Conservation (phyloP, 2,797 vertebrate species). For the Danio jaintianensis region DNA sequence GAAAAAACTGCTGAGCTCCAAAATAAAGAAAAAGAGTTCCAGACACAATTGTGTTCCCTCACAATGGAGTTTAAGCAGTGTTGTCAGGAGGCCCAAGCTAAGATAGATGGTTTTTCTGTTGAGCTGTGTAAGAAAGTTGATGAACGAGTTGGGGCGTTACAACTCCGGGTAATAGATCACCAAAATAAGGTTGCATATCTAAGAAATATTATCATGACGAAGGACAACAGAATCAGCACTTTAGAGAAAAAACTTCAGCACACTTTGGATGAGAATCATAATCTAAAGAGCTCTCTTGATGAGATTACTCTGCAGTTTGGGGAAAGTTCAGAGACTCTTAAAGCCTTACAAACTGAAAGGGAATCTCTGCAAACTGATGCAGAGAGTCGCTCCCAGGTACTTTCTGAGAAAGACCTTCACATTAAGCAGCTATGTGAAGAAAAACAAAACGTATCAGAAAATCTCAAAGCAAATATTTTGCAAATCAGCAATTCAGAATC, state of each 20-base stretch:
- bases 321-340: conserved; percentile 82
- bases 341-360: conserved; percentile 84
- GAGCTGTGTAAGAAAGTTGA: conserved; percentile 81
- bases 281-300: conserved; percentile 81
- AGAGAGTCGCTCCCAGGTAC: conserved; percentile 77
- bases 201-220: conserved; percentile 77
- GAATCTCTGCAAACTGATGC: conserved; percentile 80
- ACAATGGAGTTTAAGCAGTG: conserved; percentile 74
- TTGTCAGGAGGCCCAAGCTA: conserved; percentile 77
- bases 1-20: conserved; percentile 75
- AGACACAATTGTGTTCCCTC: conserved; percentile 72
- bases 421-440: conserved; percentile 86
- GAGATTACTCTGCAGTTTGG: conserved; percentile 82
- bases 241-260: conserved; percentile 84
- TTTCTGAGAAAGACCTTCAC: conserved; percentile 84
- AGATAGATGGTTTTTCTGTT: conserved; percentile 76
- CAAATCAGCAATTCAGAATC: conserved; percentile 80
- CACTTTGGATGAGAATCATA: conserved; percentile 77
- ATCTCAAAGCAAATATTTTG: conserved; percentile 79
- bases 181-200: conserved; percentile 76
- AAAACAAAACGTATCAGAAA: conserved; percentile 81
- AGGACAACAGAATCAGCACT: conserved; percentile 76
- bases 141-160: conserved; percentile 73
- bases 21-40: conserved; percentile 78
- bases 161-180: conserved; percentile 76